These are phyloP conservation scores for Choloepus hoffmanni DNA, from an alignment of 2,113 vertebrate species.

Conservation along the genomic window DNA sequence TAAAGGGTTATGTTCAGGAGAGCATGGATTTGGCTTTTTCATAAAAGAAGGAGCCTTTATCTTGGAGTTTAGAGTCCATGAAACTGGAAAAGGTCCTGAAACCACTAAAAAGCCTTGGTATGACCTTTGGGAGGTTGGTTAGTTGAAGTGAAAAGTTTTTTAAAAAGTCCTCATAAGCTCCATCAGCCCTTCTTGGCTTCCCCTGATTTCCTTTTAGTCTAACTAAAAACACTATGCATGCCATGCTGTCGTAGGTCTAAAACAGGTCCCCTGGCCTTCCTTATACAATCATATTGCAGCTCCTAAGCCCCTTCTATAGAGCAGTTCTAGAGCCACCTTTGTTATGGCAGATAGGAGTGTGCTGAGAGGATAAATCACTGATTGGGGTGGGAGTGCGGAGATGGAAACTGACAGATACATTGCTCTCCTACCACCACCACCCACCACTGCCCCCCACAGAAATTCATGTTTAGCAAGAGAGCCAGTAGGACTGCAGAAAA, in stretches of 20 bases:
- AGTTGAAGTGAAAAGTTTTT: background rate
- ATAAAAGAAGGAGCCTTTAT: background rate
- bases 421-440: background rate
- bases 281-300: background rate
- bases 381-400: background rate
- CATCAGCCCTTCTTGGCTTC: background rate
- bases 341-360: background rate
- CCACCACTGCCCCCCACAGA: background rate
- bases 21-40: background rate
- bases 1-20: background rate
- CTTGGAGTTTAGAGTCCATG: background rate
- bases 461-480: background rate
- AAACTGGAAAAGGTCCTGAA: background rate
- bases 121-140: background rate
- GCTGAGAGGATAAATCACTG: background rate
- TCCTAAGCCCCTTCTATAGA: background rate
- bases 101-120: background rate
- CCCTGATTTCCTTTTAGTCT: background rate
- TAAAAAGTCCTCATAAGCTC: background rate
- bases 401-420: background rate
- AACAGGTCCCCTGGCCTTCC: background rate
- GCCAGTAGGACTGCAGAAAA: background rate
- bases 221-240: background rate
- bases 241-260: background rate
- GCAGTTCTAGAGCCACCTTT: background rate